A percentile compares a stretch with the other conserved stretches of the same genome.
phyloP scores from a whole-genome alignment of 1,140 invertebrate species.

The Psix sp. region DNA sequence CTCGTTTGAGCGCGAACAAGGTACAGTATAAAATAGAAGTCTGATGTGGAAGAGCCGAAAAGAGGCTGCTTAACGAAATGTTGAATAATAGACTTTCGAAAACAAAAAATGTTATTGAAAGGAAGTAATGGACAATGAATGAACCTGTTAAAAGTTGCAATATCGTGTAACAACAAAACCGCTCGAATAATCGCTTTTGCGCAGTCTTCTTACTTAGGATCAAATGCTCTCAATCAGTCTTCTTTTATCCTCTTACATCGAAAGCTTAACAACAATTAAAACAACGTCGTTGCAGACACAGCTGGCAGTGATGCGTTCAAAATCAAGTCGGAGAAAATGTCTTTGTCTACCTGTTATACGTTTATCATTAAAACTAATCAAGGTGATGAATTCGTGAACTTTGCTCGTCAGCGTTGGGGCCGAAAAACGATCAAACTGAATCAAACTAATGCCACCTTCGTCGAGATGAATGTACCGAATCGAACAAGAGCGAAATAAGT shows the following conservation, averaged over 20 bases:
- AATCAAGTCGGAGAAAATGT: no score
- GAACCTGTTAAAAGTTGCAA: slow-evolving; percentile 34
- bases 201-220: slow-evolving; percentile 40
- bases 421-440: slow-evolving; percentile 10
- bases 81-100: no score
- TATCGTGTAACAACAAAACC: slow-evolving; percentile 10
- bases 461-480: slow-evolving; percentile 13
- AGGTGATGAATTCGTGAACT: slow-evolving; percentile 4
- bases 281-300: background rate
- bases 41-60: no score
- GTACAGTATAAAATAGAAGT: no score
- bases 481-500: slow-evolving; percentile 39
- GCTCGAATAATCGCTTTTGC: slow-evolving; percentile 4
- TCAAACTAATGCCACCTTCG: slow-evolving; percentile 1
- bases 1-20: no score
- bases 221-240: slow-evolving; percentile 46
- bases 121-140: slow-evolving; percentile 30
- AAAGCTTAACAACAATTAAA: slow-evolving; percentile 12
- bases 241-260: slow-evolving; percentile 4
- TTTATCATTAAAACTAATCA: slow-evolving; percentile 21
- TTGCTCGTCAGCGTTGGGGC: slow-evolving; percentile 10
- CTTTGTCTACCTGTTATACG: no score
- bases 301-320: slow-evolving; percentile 33
- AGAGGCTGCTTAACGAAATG: no score
- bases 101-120: background rate